Evolutionary conservation across 1,140 invertebrate genomes (phyloP), one percentile per base, ranked within the genome.

Genomic region (Coenobita brevimanus): DNA sequence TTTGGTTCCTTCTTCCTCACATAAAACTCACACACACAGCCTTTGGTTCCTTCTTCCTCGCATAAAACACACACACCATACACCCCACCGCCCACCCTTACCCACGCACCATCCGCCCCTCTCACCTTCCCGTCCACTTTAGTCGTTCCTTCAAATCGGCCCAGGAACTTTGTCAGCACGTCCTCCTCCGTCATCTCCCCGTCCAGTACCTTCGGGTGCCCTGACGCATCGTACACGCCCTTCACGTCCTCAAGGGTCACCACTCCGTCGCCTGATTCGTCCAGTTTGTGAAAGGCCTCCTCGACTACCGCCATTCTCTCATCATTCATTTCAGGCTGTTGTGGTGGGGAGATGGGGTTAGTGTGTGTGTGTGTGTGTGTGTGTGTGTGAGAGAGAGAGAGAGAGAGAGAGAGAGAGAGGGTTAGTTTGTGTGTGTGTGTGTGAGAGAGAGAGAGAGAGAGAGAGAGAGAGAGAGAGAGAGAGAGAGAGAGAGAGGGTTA

Each of bases 361-460:
- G n/a, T n/a, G n/a, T n/a, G n/a, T n/a, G n/a, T n/a, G 50, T 1
- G 98, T 93, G 93, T 98, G 97, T 30, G 96, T 96, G 0, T 97
- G 93, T 0, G 96, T 97, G 41, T 98, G 95, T 17, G 95, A 96
- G 98, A 96, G 1, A 96, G 96, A 0, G 97, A 97, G 97, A 98
- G 93, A 83, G 93, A 93, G 69, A 87, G 90, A 91, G 83, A 73
- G 80, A 50, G 3, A 82, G 50, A 33, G 80, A 82, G 43, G 62
- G 90, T 46, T 89, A 81, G 88, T 57, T 82, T 41, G 84, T n/a
- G n/a, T n/a, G n/a, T n/a, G n/a, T n/a, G n/a, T n/a, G n/a, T n/a
- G n/a, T n/a, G n/a, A n/a, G n/a, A n/a, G n/a, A n/a, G n/a, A n/a
- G n/a, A n/a, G n/a, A n/a, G n/a, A n/a, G n/a, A n/a, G n/a, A n/a